phyloP scores from a whole-genome alignment of 2,113 vertebrate species.

The Spilogale gracilis region DNA sequence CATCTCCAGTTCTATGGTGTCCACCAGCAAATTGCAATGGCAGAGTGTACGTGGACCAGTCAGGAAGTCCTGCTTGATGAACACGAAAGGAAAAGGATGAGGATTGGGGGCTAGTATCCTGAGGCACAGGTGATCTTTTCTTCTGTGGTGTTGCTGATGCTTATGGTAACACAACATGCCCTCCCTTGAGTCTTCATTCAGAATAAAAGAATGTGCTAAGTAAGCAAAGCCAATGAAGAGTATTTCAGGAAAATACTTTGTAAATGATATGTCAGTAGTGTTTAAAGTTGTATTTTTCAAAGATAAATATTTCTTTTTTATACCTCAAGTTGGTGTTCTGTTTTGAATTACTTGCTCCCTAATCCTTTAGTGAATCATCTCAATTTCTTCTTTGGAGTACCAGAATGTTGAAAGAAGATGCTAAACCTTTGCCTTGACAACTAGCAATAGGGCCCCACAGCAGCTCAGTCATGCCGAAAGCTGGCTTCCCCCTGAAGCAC shows the following conservation, averaged over 20 bases:
- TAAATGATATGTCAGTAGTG: constrained; percentile 69
- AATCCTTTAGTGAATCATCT: constrained; percentile 46
- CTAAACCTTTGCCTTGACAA: constrained; percentile 39
- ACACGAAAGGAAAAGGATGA: background rate
- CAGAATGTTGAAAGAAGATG: constrained; percentile 61
- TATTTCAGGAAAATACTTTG: constrained; percentile 54
- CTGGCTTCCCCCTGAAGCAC: background rate
- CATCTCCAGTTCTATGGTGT: background rate
- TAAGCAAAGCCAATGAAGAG: constrained; percentile 52
- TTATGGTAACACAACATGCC: constrained; percentile 45
- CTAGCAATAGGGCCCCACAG: constrained; percentile 30
- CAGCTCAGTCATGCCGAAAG: constrained; percentile 29
- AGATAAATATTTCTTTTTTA: constrained; percentile 85
- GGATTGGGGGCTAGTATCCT: background rate
- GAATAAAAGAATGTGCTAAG: constrained; percentile 43
- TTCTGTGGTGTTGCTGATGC: background rate
- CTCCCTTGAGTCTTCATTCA: constrained; percentile 22
- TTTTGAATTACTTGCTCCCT: constrained; percentile 63
- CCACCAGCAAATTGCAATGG: background rate
- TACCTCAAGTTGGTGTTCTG: constrained; percentile 65
- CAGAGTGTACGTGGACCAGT: background rate
- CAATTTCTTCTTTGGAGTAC: constrained; percentile 36
- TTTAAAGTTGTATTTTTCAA: constrained; percentile 86
- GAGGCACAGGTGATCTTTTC: background rate
- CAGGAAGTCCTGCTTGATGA: background rate